Evolutionary conservation across 1,140 invertebrate genomes (phyloP), one percentile per base, ranked within the genome.

Genomic region (Hylaeus volcanicus): DNA sequence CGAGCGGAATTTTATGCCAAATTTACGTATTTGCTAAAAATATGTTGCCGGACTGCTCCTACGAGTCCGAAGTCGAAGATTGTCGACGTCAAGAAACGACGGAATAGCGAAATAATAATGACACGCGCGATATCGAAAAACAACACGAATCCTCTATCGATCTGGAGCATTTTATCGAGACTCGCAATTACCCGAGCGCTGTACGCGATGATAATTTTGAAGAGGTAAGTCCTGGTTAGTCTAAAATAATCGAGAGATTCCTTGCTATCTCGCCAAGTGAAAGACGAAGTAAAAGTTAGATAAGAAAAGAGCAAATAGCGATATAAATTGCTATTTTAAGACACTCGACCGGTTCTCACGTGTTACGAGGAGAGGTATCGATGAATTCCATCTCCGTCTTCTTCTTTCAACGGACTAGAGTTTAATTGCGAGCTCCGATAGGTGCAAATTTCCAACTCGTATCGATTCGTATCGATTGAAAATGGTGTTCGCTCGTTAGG

Each of bases 1-100:
- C 41, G 14, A 9, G 61, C 15, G 37, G 5, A 58, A 66, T 76
- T 58, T 76, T 68, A 68, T 76, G 74, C 74, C 53, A 76, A 76
- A n/a, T 76, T 41, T 14, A 14, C 14, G 12, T 5, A 65, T 43
- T 58, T 37, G 51, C 74, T 68, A 76, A 68, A 68, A 76, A 76
- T 66, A 76, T 39, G 56, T 76, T 48, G 15, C 2, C 51, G 58
- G 51, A 3, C 26, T n/a, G 48, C 5, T n/a, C 39, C 14, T 12
- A 8, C 39, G 45, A 26, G 14, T n/a, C 39, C 5, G 1, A 41
- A 37, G 9, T 6, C 41, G 41, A 37, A 45, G 8, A 5, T 37
- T 63, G 11, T 9, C 65, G 65, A 51, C 14, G n/a, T 26, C 26
- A 26, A 26, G 26, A 26, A 26, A 26, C 65, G 65, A 51, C 14